phyloP scores from a whole-genome alignment of 2,797 vertebrate species.

The Fratercula arctica region DNA sequence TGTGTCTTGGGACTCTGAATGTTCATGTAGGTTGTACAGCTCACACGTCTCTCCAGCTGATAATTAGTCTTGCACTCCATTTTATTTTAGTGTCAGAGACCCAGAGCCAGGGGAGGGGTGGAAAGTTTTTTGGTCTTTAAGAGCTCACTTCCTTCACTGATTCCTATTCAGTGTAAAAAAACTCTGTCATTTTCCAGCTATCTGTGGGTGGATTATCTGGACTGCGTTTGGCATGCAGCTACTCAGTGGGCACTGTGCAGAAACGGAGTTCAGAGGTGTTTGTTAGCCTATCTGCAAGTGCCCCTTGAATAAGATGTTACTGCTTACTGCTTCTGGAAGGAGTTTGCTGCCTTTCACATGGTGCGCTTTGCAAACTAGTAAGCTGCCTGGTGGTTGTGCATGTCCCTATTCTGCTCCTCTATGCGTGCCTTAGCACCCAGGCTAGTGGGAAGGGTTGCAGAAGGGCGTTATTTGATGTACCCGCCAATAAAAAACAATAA shows the following conservation, averaged over 20 bases:
- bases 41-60: background rate
- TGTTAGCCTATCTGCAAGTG: background rate
- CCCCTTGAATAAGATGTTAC: background rate
- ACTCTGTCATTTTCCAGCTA: background rate
- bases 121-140: background rate
- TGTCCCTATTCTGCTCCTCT: background rate
- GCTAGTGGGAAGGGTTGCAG: background rate
- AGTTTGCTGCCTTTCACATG: background rate
- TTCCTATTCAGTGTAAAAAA: background rate
- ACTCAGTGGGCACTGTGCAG: background rate
- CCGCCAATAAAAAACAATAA: background rate
- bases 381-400: background rate
- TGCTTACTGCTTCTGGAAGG: background rate
- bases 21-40: background rate
- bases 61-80: background rate
- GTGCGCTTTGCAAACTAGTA: background rate
- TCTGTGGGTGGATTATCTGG: background rate
- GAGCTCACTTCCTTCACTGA: background rate
- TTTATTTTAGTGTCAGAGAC: background rate
- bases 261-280: background rate
- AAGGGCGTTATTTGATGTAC: background rate
- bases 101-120: background rate
- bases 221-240: background rate
- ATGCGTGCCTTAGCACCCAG: background rate
- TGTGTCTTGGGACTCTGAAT: background rate